These are phyloP conservation scores for Peromyscus leucopus DNA, from an alignment of 2,113 vertebrate genomes.

Conservation along the genomic window DNA sequence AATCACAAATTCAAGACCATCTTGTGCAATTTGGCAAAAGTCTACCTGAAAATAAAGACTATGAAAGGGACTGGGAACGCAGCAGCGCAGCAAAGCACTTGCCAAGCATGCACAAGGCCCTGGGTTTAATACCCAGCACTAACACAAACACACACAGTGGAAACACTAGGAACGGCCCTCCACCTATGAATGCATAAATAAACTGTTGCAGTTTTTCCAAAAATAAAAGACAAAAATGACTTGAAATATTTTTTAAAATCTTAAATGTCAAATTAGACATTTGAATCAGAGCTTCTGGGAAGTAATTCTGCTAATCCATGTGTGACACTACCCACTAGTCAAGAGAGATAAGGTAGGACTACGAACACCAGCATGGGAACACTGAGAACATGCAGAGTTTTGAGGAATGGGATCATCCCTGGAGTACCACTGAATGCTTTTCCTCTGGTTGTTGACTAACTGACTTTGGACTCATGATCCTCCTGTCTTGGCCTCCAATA, in stretches of 20 bases:
- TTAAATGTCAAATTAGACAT: not conserved
- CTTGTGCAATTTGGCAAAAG: not conserved
- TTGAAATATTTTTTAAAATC: not conserved
- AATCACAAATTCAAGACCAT: not conserved
- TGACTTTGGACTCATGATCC: not conserved
- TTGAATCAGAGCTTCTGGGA: not conserved
- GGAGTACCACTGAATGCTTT: not conserved
- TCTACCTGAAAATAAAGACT: not conserved
- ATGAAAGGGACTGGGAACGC: not conserved
- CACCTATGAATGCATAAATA: not conserved
- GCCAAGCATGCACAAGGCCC: not conserved
- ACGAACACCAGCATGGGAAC: not conserved
- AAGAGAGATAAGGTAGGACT: not conserved
- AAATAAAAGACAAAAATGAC: slow-evolving; percentile 17
- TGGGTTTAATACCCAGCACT: not conserved
- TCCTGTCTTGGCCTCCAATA: not conserved
- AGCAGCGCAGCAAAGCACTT: not conserved
- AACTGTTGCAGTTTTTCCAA: not conserved
- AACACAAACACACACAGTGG: not conserved
- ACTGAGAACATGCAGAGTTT: not conserved
- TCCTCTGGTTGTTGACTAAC: not conserved
- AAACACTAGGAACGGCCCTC: not conserved
- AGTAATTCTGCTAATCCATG: not conserved
- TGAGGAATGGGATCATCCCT: not conserved
- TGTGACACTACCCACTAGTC: not conserved